A percentile compares a stretch with the other conserved stretches of the same genome.
Evolutionary conservation across 2,797 vertebrate species (phyloP).

Genomic region (Scleropages formosus): DNA sequence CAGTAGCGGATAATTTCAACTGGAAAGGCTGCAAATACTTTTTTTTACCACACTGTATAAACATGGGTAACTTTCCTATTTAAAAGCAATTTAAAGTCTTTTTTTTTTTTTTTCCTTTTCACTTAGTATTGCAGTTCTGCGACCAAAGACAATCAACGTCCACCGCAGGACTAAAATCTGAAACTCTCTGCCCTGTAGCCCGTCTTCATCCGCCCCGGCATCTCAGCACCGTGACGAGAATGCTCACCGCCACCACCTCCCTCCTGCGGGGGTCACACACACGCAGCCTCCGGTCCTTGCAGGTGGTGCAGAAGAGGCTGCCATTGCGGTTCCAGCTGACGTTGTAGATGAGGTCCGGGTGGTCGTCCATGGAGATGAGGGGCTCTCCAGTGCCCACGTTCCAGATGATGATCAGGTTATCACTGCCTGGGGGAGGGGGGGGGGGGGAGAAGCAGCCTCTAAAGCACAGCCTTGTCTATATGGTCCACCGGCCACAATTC

Average conservation of each 20-base stretch:
- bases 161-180: too few relatives aligned
- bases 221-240: background rate
- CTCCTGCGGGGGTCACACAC: constrained; percentile 90
- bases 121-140: too few relatives aligned
- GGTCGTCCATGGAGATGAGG: constrained; percentile 86
- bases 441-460: constrained; percentile 16
- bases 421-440: constrained; percentile 72
- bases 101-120: too few relatives aligned
- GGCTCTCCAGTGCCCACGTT: constrained; percentile 95
- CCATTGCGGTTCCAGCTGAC: constrained; percentile 74
- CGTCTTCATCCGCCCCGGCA: background rate
- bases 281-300: constrained; percentile 91
- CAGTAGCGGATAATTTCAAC: too few relatives aligned
- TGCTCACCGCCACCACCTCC: constrained; percentile 88
- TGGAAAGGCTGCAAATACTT: too few relatives aligned
- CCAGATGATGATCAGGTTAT: constrained; percentile 93
- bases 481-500: background rate
- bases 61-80: too few relatives aligned
- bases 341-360: constrained; percentile 95
- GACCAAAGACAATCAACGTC: too few relatives aligned
- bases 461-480: background rate
- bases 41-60: too few relatives aligned
- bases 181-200: too few relatives aligned
- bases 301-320: constrained; percentile 91
- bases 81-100: too few relatives aligned